These are phyloP conservation scores for Eurosta solidaginis DNA, from an alignment of 1,140 invertebrate species.

Conservation along the genomic window DNA sequence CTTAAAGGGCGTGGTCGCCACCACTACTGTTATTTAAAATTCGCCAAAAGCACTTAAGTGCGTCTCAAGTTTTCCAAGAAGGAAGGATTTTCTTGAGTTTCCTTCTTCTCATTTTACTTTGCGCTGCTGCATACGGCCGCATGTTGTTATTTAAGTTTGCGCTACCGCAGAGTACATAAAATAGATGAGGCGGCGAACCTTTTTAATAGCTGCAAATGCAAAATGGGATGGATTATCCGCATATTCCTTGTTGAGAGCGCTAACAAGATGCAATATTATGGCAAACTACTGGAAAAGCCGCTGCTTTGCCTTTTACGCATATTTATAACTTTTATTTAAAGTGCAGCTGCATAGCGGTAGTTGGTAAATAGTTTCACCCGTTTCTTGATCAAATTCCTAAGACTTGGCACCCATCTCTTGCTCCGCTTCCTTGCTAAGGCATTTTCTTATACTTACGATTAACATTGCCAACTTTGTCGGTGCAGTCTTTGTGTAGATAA, in stretches of 20 bases:
- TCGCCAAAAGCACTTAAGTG: conserved; percentile 23
- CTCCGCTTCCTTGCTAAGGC: too few relatives aligned
- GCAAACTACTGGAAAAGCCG: conserved; percentile 8
- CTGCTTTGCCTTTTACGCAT: background rate
- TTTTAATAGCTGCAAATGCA: background rate
- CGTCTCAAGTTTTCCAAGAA: conserved; percentile 20
- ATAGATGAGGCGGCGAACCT: background rate
- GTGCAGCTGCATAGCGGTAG: background rate
- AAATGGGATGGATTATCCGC: background rate
- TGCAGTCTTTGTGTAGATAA: background rate
- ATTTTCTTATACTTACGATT: too few relatives aligned
- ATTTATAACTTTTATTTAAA: conserved; percentile 23
- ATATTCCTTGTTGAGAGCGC: background rate
- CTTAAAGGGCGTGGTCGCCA: background rate
- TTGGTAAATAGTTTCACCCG: background rate
- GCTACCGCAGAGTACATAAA: background rate
- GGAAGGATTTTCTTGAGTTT: conserved; percentile 12
- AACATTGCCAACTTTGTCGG: background rate
- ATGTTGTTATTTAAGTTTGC: conserved; percentile 26
- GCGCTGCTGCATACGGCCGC: background rate
- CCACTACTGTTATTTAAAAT: conserved; percentile 16
- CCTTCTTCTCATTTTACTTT: background rate
- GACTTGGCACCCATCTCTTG: too few relatives aligned
- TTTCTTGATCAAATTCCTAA: background rate
- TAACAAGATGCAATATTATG: background rate